Base-by-base conservation (phyloP, 2,113 vertebrate genomes). In the Edolisoma coerulescens region DNA sequence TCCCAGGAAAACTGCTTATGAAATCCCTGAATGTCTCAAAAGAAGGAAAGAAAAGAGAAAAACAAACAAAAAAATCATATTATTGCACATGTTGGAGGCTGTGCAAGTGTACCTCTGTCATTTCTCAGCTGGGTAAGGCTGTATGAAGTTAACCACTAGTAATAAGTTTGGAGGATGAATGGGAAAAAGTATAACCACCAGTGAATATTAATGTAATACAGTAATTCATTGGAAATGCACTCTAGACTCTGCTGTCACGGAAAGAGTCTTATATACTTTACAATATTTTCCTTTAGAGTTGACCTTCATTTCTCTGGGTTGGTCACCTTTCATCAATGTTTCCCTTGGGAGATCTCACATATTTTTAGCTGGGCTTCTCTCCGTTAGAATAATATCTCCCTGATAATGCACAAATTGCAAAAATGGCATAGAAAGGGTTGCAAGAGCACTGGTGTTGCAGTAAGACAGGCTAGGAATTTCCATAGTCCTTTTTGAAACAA, bases 81-180 rank as follows among this genome's bases (percentile, higher is more conserved):
- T 83, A 87, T 73, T 85, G 32, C 41, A 71, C 7, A 12, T 28
- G 15, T 49, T 24, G 28, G 37, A 50, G 59, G 45, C n/a, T n/a
- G 6, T 30, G 26, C 39, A 44, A 82, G 7, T 27, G 6, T 26
- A 13, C 6, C n/a, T 65, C 39, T 57, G 1, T 54, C 0, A 0
- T 92, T 68, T 61, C 86, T 64, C 41, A 52, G 32, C 70, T 64
- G 61, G 8, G n/a, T 84, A 50, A 65, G 39, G 28, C 69, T 59
- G 9, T 60, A 49, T 27, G 54, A 83, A 61, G 22, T n/a, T 45
- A 74, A 60, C 16, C 24, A 67, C 52, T 22, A 33, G 15, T 65
- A 65, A 10, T 13, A 32, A 53, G 3, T 61, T 23, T 65, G 63
- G 53, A 53, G 27, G 33, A 77, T 14, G 44, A 69, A 76, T 39